Percentiles rank a stretch among this genome's conserved stretches.
Evolutionary conservation across 2,113 vertebrate genomes (phyloP).

Genomic region (Prolemur simus): DNA sequence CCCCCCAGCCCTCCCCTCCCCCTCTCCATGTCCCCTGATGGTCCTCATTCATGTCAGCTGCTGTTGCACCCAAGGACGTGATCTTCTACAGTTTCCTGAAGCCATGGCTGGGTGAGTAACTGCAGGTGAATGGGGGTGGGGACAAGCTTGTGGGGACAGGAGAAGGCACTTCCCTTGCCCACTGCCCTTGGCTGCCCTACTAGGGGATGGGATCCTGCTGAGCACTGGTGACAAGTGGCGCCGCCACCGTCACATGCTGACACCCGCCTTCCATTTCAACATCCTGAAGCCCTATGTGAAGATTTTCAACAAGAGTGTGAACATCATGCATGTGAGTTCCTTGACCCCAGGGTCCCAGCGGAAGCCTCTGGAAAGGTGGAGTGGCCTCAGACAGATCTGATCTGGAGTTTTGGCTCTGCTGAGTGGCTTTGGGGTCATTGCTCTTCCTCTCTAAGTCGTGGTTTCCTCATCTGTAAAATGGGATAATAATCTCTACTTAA

Average conservation of each 20-base stretch:
- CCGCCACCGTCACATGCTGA: slow-evolving; percentile 86
- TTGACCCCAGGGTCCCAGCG: neutral
- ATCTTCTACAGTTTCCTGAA: slow-evolving; percentile 88
- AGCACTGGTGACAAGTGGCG: slow-evolving; percentile 87
- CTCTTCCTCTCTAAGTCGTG: no score
- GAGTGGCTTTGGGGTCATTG: no score
- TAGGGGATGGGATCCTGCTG: slow-evolving; percentile 83
- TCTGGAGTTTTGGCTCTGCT: no score
- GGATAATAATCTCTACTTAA: no score
- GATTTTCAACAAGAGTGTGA: slow-evolving; percentile 84
- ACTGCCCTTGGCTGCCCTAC: neutral
- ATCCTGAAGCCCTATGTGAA: slow-evolving; percentile 86
- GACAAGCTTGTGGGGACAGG: no score
- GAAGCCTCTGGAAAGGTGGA: no score
- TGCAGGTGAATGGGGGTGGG: neutral
- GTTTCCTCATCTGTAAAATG: no score
- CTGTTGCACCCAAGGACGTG: slow-evolving; percentile 86
- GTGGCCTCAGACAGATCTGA: no score
- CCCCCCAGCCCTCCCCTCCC: fast-evolving
- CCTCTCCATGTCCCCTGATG: neutral
- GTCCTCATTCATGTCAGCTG: slow-evolving; percentile 76
- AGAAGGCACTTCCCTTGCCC: neutral
- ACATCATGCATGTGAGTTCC: slow-evolving; percentile 82
- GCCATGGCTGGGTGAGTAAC: slow-evolving; percentile 91
- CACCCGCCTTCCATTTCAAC: slow-evolving; percentile 90